Evolutionary conservation across 2,888 invertebrate species (phyloP), one percentile per base, ranked within the genome.

Genomic region (Synergus japonicus): DNA sequence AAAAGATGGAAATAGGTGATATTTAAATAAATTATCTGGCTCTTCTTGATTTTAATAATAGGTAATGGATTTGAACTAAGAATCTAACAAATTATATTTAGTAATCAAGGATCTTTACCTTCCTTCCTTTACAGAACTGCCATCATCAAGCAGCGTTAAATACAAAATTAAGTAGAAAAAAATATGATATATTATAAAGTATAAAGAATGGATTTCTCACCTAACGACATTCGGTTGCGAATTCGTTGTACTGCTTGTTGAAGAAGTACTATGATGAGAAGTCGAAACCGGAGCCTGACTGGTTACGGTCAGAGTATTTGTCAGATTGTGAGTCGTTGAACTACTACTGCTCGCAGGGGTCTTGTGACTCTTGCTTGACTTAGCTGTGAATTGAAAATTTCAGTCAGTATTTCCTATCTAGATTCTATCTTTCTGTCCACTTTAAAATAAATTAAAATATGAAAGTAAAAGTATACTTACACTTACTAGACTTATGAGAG

Each of bases 401-500:
- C 18, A 60, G 1, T 60, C 12, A 60, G 0, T 60, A 60, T 12
- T 12, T 29, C 13, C 1, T 3, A 22, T 22, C 10, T 10, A 22
- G 0, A 22, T 22, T 60, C 22, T 29, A 4, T 12, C 29, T 60
- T n/a, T 54, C 13, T 8, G 8, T 5, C 9, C 54, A 10, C 29
- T 22, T 22, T 60, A 10, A 29, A 29, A 29, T 29, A 29, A 22
- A 13, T 49, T 58, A 76, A n/a, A 18, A 43, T 46, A 41, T 60
- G 12, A 49, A 46, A n/a, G 12, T 29, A 12, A 65, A 80, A 9
- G 18, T 2, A 85, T 86, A 90, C 90, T 92, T 86, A 91, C 91
- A 91, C 87, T 91, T 92, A 89, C 86, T 90, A 86, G 91, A 91
- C 89, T 92, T 92, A 89, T 93, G 93, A 79, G 92, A 92, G 76